Evolutionary conservation across 2,113 vertebrate genomes (phyloP), one percentile per base, ranked within the genome.

Genomic region (Tragulus kanchil): DNA sequence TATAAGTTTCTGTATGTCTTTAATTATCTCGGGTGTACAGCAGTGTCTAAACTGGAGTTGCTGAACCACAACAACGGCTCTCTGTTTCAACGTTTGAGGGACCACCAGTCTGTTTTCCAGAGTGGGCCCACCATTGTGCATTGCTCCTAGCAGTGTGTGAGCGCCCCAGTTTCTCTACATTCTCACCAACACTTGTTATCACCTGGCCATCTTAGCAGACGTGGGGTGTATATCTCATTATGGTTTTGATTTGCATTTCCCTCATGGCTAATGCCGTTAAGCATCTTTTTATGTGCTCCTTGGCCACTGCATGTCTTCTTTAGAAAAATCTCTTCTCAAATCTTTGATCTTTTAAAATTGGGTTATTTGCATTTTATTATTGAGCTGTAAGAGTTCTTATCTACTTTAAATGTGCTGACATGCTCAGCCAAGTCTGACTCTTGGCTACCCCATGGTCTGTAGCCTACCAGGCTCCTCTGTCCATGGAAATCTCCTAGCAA

Each of bases 181-280:
- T 28, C 48, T 58, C 13, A 3, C 9, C 31, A n/a, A 8, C 21
- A n/a, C 15, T 52, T 50, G 9, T 42, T 73, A 15, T 5, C 23
- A 2, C 73, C n/a, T 69, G 36, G 52, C 25, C 61, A n/a, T 54
- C 52, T 79, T n/a, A 26, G 61, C 42, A 59, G 4, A 13, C 50
- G 9, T 62, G 48, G 64, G 61, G 2, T 85, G 28, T n/a, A 45
- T 26, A 16, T 86, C 8, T 90, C 28, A 23, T 23, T 58, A 56
- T 48, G 12, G 26, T 67, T 94, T 77, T 71, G 45, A 36, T 58
- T 90, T 65, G 58, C 42, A 36, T 88, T 95, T 95, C 31, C 75
- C 50, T 79, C 8, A 31, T 61, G 52, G 16, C 42, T 89, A 6
- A 2, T 86, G 75, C 65, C 61, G 8, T 54, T 23, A 3, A 26